A percentile compares a stretch with the other conserved stretches of the same genome.
Evolutionary conservation across 2,888 invertebrate genomes (phyloP).

Genomic region (Strigamia crassipes): DNA sequence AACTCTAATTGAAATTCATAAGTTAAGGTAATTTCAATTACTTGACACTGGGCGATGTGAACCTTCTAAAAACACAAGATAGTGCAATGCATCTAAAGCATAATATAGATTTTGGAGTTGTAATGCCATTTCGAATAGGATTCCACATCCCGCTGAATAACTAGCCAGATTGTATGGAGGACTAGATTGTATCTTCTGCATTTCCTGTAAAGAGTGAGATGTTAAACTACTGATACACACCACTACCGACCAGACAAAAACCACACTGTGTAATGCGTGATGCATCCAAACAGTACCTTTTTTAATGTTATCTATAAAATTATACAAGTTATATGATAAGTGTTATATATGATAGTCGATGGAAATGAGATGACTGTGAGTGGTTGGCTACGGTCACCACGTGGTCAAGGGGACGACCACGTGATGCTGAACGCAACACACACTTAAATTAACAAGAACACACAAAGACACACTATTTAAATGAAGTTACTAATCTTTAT

Average conservation of each 20-base stretch:
- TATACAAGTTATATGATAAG: too few relatives aligned
- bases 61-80: not conserved
- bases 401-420: too few relatives aligned
- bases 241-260: not conserved
- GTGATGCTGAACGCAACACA: too few relatives aligned
- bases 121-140: constrained; percentile 92
- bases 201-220: constrained; percentile 62
- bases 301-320: too few relatives aligned
- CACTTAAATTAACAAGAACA: too few relatives aligned
- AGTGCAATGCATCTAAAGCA: not conserved
- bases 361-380: too few relatives aligned
- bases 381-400: too few relatives aligned
- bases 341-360: too few relatives aligned
- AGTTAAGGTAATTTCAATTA: not conserved
- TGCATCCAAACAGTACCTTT: too few relatives aligned
- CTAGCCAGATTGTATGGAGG: constrained; percentile 90
- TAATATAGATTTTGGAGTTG: constrained; percentile 65
- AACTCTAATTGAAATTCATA: not conserved
- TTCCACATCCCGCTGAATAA: constrained; percentile 93
- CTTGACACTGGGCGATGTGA: not conserved
- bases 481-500: too few relatives aligned
- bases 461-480: too few relatives aligned
- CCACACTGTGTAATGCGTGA: too few relatives aligned
- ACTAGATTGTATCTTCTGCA: constrained; percentile 74
- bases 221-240: not conserved